These are phyloP conservation scores for Neomicropteryx cornuta DNA, from an alignment of 1,140 invertebrate genomes.

Conservation along the genomic window DNA sequence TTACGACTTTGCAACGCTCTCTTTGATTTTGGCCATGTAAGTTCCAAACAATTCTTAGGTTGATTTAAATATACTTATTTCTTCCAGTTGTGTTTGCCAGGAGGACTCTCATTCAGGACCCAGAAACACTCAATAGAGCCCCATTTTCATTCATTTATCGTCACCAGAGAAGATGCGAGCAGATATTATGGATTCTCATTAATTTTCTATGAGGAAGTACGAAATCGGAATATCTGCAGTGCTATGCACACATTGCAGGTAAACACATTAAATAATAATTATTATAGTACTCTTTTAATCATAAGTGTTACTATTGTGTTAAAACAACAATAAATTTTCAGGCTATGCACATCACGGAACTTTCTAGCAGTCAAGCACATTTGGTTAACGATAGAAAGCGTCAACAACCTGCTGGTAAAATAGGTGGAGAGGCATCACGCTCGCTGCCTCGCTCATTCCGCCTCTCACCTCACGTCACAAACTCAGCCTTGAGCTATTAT, in stretches of 20 bases:
- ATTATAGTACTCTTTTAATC: slow-evolving; percentile 3
- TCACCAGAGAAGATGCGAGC: slow-evolving; percentile 92
- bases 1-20: too few relatives aligned
- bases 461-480: slow-evolving; percentile 61
- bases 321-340: slow-evolving; percentile 25
- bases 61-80: slow-evolving; percentile 19
- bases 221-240: slow-evolving; percentile 80
- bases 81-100: slow-evolving; percentile 81
- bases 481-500: slow-evolving; percentile 74
- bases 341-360: slow-evolving; percentile 85
- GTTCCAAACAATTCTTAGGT: too few relatives aligned
- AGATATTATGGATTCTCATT: slow-evolving; percentile 88
- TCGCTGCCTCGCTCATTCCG: slow-evolving; percentile 83
- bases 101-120: slow-evolving; percentile 86
- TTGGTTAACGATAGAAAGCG: slow-evolving; percentile 45
- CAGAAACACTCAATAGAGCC: slow-evolving; percentile 85
- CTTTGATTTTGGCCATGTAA: too few relatives aligned
- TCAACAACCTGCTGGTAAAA: too few relatives aligned
- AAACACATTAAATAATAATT: slow-evolving; percentile 9
- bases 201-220: slow-evolving; percentile 92
- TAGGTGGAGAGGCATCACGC: slow-evolving; percentile 51
- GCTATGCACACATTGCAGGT: slow-evolving; percentile 91
- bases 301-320: slow-evolving; percentile 1
- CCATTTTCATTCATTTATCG: slow-evolving; percentile 92
- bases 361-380: slow-evolving; percentile 66